phyloP scores from a whole-genome alignment of 2,888 invertebrate species.

The Trissolcus japonicus region DNA sequence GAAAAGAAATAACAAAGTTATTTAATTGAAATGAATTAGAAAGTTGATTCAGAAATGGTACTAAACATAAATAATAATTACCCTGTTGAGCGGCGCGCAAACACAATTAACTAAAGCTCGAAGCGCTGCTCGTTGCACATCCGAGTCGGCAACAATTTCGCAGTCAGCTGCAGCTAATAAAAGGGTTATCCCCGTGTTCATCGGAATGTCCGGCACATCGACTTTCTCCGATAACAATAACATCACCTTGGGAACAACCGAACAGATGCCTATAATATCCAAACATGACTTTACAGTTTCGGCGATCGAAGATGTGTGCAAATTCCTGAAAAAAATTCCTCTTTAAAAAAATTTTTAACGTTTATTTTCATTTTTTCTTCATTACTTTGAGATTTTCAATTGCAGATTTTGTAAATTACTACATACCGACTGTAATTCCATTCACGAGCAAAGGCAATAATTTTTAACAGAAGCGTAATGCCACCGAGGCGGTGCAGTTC shows the following conservation, averaged over 20 bases:
- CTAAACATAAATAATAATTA: conserved; percentile 72
- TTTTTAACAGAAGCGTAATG: conserved; percentile 86
- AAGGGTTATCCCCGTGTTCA: conserved; percentile 80
- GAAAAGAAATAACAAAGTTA: not conserved
- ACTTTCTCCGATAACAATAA: conserved; percentile 85
- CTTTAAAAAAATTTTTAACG: not conserved
- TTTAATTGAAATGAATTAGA: not conserved
- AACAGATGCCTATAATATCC: conserved; percentile 93
- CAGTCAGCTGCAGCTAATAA: conserved; percentile 86
- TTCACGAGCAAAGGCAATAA: conserved; percentile 92
- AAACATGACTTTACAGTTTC: conserved; percentile 89
- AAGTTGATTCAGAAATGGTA: not conserved
- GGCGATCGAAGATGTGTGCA: conserved; percentile 78
- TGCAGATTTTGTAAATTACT: conserved; percentile 8
- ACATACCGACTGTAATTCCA: conserved; percentile 89
- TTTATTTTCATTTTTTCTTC: not conserved
- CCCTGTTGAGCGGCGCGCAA: conserved; percentile 91
- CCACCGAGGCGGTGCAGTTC: conserved; percentile 90
- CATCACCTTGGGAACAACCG: conserved; percentile 90
- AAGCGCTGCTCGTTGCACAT: conserved; percentile 93
- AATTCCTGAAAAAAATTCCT: conserved; percentile 53
- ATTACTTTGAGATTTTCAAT: not conserved
- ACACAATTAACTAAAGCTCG: conserved; percentile 95
- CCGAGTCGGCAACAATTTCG: conserved; percentile 92
- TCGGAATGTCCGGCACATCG: conserved; percentile 86